Evolutionary conservation across 2,888 invertebrate genomes (phyloP).

Genomic region (Acanthosepion esculentum): DNA sequence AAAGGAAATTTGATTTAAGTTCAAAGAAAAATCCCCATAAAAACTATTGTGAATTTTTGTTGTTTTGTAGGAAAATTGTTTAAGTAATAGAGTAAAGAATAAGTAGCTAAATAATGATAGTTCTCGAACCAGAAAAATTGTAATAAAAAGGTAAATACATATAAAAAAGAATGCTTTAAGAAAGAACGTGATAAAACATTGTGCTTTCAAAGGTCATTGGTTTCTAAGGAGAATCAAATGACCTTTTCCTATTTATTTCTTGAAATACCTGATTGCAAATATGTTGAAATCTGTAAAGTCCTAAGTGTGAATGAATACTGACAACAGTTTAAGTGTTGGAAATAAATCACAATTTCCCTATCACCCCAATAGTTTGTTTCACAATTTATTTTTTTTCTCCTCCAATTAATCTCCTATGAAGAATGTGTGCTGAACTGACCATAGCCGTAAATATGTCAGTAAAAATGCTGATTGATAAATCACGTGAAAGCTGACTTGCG

Average conservation of each 20-base stretch:
- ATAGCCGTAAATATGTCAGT: background rate
- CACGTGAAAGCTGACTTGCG: background rate
- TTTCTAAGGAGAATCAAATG: background rate
- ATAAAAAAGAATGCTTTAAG: background rate
- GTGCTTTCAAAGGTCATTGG: background rate
- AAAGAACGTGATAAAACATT: background rate
- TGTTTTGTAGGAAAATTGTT: no score
- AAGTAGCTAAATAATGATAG: no score
- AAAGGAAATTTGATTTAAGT: no score
- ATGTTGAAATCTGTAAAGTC: background rate
- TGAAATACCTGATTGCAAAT: background rate
- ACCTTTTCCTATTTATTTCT: background rate
- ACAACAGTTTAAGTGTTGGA: background rate
- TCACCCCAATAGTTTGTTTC: background rate
- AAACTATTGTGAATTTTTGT: no score
- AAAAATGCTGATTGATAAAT: constrained; percentile 8
- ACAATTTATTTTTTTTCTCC: background rate
- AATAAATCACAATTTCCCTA: background rate
- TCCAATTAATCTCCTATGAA: background rate
- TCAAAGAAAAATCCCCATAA: no score
- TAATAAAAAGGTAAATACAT: no score
- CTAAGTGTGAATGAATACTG: background rate
- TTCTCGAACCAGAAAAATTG: no score
- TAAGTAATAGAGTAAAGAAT: no score
- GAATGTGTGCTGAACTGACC: constrained; percentile 13